These are phyloP conservation scores for Napeogenes sylphis DNA, from an alignment of 2,888 invertebrate species.

Conservation along the genomic window DNA sequence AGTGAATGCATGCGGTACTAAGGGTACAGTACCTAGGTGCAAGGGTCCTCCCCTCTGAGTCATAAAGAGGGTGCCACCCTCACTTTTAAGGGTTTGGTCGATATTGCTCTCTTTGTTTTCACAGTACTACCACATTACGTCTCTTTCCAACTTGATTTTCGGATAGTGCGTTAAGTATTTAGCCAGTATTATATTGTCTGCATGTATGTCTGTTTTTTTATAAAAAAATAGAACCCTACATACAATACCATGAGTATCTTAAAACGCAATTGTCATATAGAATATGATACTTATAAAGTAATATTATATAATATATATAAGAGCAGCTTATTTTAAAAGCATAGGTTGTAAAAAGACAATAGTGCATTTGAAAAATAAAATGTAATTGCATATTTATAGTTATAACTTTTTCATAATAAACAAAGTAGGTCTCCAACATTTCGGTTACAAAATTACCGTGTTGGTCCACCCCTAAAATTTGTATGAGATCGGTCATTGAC, in stretches of 20 bases:
- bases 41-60: constrained; percentile 76
- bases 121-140: constrained; percentile 47
- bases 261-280: too few species aligned
- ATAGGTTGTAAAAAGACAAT: too few species aligned
- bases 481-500: constrained; percentile 41
- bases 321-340: too few species aligned
- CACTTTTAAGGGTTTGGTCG: constrained; percentile 75
- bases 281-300: too few species aligned
- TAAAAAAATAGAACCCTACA: too few species aligned
- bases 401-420: not conserved
- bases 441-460: constrained; percentile 11
- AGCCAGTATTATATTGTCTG: not conserved
- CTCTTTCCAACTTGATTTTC: constrained; percentile 30
- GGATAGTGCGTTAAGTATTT: constrained; percentile 19
- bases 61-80: constrained; percentile 76
- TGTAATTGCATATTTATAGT: not conserved
- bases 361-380: too few species aligned
- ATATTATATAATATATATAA: too few species aligned
- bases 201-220: too few species aligned
- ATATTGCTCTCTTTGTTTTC: constrained; percentile 76
- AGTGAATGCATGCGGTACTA: constrained; percentile 61
- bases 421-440: not conserved
- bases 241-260: too few species aligned
- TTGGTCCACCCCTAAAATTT: constrained; percentile 36
- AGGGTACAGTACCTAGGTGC: constrained; percentile 65